Base-by-base conservation (phyloP, 2,888 invertebrate species). In the Morpho deidamia region DNA sequence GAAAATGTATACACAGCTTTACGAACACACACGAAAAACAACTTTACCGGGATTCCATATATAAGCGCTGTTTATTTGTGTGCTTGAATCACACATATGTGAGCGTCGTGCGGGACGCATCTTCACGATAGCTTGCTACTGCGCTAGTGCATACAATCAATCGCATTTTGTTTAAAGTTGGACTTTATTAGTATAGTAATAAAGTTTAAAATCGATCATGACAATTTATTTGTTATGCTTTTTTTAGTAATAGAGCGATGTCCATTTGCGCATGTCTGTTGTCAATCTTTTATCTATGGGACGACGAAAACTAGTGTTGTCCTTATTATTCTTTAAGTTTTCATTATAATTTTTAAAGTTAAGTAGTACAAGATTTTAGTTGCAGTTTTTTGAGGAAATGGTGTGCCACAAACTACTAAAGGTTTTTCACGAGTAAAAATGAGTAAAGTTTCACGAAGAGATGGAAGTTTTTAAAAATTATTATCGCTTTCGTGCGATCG, bases 251-350 rank as follows among this genome's bases (percentile, higher is more conserved):
- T 68, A 74, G 66, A 65, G 62, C 62, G 59, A 60, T 64, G 69
- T 61, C 64, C 58, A 69, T 75, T 72, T 83, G 87, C 87, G 87
- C 87, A 87, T 86, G 87, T 77, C 80, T 74, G 75, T 74, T 76
- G 76, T 78, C 75, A 76, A 73, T 81, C 74, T 76, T 72, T 64
- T 64, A 67, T 71, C 74, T 69, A 70, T 71, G 71, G 72, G 81
- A 83, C 78, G 78, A 81, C 70, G 77, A 79, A 73, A 84, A 81
- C 80, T 86, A 83, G 76, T 73, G 81, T 76, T 66, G 70, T 87
- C 87, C 83, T 79, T 85, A 76, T 85, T 84, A 71, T 78, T 66
- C 78, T 70, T 69, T 61, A 74, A 77, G 70, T 80, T 79, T 74
- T 66, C 59, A 62, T 64, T 64, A 65, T 62, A 67, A 66, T 65